Conservation (phyloP, 2,888 invertebrate genomes). For the Koerneria pararmatus region DNA sequence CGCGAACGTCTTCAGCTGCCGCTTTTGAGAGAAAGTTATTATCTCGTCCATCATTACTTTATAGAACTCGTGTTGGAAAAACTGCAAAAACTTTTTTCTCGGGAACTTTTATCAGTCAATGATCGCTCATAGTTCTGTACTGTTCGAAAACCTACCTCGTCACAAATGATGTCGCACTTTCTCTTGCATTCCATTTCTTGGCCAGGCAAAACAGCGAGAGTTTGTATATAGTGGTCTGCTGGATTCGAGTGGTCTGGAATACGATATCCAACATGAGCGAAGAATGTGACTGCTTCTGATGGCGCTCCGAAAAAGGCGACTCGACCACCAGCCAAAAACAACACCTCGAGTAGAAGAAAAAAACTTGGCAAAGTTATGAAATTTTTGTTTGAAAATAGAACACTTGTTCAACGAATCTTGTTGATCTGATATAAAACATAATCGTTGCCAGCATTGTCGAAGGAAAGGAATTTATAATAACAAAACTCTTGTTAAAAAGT, state of each 20-base stretch:
- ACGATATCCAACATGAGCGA: conserved; percentile 62
- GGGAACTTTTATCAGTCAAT: not conserved
- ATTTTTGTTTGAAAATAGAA: too few relatives aligned
- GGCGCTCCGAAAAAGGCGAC: conserved; percentile 78
- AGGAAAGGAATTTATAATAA: too few relatives aligned
- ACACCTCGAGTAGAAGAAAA: conserved; percentile 52
- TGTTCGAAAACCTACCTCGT: conserved; percentile 24
- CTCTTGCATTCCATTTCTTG: conserved; percentile 76
- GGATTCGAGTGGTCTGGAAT: conserved; percentile 60
- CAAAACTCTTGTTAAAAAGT: too few relatives aligned
- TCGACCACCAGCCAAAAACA: conserved; percentile 83
- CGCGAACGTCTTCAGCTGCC: not conserved
- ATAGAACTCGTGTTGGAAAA: not conserved
- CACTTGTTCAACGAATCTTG: too few relatives aligned
- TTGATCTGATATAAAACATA: too few relatives aligned
- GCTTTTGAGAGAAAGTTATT: not conserved
- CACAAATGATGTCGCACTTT: conserved; percentile 50
- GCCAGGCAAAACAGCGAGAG: conserved; percentile 80
- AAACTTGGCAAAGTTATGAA: too few relatives aligned
- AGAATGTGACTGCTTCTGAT: conserved; percentile 75
- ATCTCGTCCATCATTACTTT: not conserved
- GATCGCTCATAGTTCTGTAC: not conserved
- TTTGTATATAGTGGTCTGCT: conserved; percentile 62
- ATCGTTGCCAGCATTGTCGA: too few relatives aligned
- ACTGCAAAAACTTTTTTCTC: not conserved